Conservation (phyloP, 2,888 invertebrate species). For the Mamestra brassicae region DNA sequence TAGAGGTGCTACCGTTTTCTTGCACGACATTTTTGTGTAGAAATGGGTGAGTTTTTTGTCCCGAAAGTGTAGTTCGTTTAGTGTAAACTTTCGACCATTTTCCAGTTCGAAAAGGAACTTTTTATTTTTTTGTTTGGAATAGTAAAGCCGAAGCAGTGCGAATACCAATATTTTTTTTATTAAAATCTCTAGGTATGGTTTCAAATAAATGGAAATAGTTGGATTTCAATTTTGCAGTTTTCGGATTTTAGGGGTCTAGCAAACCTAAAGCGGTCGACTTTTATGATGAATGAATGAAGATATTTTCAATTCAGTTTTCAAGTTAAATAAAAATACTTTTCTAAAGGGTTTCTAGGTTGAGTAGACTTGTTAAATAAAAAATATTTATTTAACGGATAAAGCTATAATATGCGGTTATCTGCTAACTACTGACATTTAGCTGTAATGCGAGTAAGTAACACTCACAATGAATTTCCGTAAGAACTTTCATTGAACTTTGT, state of each 20-base stretch:
- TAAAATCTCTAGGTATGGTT: background rate
- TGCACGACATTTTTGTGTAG: background rate
- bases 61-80: background rate
- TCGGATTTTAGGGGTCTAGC: background rate
- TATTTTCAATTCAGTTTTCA: too few species aligned
- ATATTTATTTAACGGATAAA: background rate
- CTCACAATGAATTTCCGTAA: constrained; percentile 32
- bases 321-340: background rate
- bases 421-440: constrained; percentile 46
- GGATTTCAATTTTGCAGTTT: background rate
- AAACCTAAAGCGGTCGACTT: background rate
- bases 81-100: background rate
- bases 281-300: too few species aligned
- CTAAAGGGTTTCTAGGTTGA: background rate
- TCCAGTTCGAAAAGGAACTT: background rate
- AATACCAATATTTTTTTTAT: background rate
- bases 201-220: constrained; percentile 2
- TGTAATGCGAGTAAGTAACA: constrained; percentile 6
- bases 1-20: background rate
- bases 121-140: background rate
- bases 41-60: background rate
- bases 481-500: constrained; percentile 60
- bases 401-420: background rate
- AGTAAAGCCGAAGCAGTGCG: background rate
- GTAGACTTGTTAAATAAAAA: background rate